Evolutionary conservation across 2,888 invertebrate species (phyloP), one percentile per base, ranked within the genome.

Genomic region (Magallana nippona): DNA sequence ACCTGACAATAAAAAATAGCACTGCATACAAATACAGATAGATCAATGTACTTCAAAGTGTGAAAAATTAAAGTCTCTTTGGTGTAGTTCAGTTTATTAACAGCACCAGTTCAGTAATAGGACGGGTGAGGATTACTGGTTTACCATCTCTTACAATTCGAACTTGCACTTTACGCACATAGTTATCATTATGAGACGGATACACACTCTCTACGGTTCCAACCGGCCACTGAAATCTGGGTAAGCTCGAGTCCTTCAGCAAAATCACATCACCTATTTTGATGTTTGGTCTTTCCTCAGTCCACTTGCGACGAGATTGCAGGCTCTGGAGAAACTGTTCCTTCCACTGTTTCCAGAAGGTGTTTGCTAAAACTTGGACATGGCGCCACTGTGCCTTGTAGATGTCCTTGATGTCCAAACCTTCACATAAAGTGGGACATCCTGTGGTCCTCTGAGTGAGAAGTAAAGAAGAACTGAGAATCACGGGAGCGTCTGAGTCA

Each of bases 401-500:
- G n/a, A n/a, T n/a, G n/a, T n/a, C n/a, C n/a, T n/a, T n/a, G 32
- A 32, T 32, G 3, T 32, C 32, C 32, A 32, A 32, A 32, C 32
- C 32, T 32, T 32, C 32, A 32, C 32, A 32, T 32, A 32, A 32
- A 32, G 32, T 32, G 32, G 32, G 32, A 3, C 32, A 32, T 32
- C 32, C 32, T 32, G 32, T 32, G 32, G 32, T 32, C 32, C 32
- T 32, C 32, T 32, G 32, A 32, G 1, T 32, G 32, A 32, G 32
- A 32, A 32, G 32, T 32, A 32, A 32, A 1, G 82, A 11, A 19
- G 82, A 79, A 55, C 27, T 82, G 17, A 82, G 22, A n/a, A 82
- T 82, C 17, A 19, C 11, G 22, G 79, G 79, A 55, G 27, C 27
- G 17, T 82, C 78, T 55, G 82, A 44, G 80, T 82, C 82, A 22